A percentile compares a stretch with the other conserved stretches of the same genome.
Conservation (phyloP, 2,888 invertebrate species). For the Seira ritae region DNA sequence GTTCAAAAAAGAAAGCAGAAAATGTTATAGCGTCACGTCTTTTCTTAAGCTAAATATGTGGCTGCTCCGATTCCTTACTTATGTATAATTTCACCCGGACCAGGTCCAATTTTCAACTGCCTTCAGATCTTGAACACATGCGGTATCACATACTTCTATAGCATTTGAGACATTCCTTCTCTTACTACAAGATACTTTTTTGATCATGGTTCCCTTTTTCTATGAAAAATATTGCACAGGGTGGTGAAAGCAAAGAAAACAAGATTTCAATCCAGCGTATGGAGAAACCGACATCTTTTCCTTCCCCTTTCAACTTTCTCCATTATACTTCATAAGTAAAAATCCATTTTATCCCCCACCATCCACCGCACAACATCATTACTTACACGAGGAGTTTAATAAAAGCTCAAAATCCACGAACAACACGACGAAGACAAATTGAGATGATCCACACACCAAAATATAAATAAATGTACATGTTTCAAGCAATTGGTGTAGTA, state of each 20-base stretch:
- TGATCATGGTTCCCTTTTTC: neutral
- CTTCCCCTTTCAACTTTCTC: conserved; percentile 33
- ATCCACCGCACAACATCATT: neutral
- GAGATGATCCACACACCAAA: neutral
- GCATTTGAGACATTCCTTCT: neutral
- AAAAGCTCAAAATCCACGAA: neutral
- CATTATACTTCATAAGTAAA: neutral
- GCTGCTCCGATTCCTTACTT: no score
- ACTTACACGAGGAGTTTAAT: neutral
- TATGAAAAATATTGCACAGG: neutral
- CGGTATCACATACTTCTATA: neutral
- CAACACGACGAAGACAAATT: neutral
- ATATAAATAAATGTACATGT: no score
- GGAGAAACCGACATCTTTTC: conserved; percentile 14
- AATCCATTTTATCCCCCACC: no score
- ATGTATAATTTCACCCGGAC: conserved; percentile 17
- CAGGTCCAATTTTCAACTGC: conserved; percentile 46
- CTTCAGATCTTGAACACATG: conserved; percentile 15
- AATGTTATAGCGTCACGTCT: conserved; percentile 7
- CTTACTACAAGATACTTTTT: neutral
- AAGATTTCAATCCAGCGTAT: conserved; percentile 33
- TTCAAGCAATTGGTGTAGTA: neutral
- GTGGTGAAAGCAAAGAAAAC: conserved; percentile 19
- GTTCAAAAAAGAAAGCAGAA: neutral
- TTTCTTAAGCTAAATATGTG: neutral